These are phyloP conservation scores for Rhabdophis nuchalis DNA, from an alignment of 2,797 vertebrate genomes.

Conservation along the genomic window DNA sequence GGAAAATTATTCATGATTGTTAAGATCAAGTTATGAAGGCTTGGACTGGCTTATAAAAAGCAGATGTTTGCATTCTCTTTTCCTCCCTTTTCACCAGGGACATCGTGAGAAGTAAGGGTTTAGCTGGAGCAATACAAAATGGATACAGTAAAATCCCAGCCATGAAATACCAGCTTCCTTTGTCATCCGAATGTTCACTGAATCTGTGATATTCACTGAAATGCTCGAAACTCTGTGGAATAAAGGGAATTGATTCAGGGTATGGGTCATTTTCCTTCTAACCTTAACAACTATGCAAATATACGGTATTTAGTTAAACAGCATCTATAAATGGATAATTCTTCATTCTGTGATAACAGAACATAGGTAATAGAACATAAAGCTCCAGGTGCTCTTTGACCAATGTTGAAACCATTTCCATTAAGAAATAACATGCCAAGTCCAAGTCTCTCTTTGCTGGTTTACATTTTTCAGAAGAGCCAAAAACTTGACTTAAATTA, in stretches of 20 bases:
- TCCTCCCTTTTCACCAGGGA: conserved; percentile 61
- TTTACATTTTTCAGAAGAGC: neutral
- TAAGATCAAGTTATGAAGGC: conserved; percentile 72
- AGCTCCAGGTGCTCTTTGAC: neutral
- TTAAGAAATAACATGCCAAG: neutral
- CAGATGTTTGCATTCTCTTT: conserved; percentile 75
- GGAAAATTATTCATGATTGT: conserved; percentile 71
- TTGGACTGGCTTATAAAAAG: conserved; percentile 71
- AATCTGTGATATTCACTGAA: conserved; percentile 44
- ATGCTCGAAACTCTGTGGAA: conserved; percentile 12
- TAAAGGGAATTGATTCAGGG: conserved; percentile 6
- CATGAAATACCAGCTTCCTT: conserved; percentile 58
- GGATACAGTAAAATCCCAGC: conserved; percentile 54
- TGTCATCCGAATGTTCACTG: neutral
- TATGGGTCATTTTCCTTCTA: conserved; percentile 26
- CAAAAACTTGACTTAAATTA: neutral
- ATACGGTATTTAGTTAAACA: neutral
- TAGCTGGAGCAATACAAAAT: conserved; percentile 52
- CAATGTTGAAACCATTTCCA: neutral
- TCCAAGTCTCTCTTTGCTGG: neutral
- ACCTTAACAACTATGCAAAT: conserved; percentile 29
- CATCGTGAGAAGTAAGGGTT: conserved; percentile 68
- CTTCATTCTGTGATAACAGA: neutral
- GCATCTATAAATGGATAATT: neutral
- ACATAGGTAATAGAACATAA: neutral